These are phyloP conservation scores for Drepana arcuata DNA, from an alignment of 1,140 invertebrate genomes.

Conservation along the genomic window DNA sequence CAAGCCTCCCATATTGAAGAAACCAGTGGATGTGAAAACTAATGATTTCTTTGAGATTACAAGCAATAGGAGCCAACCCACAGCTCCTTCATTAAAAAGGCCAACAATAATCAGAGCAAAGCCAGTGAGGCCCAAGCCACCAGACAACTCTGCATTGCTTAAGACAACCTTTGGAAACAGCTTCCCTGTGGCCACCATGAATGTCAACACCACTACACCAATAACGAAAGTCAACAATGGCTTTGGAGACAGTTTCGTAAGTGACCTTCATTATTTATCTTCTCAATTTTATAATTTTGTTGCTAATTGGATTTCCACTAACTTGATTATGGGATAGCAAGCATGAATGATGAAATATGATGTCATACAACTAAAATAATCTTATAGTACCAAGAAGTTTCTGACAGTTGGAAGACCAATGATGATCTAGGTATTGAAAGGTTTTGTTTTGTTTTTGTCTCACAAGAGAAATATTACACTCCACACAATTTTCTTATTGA, in stretches of 20 bases:
- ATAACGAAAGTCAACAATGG: constrained; percentile 49
- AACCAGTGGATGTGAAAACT: constrained; percentile 31
- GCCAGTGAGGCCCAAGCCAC: constrained; percentile 83
- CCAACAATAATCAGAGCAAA: constrained; percentile 81
- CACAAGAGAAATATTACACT: too few relatives aligned
- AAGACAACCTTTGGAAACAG: constrained; percentile 47
- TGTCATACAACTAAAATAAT: too few relatives aligned
- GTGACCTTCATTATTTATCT: constrained; percentile 16
- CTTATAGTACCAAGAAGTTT: too few relatives aligned
- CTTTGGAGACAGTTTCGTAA: constrained; percentile 48
- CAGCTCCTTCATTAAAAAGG: constrained; percentile 60
- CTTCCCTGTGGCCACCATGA: constrained; percentile 50
- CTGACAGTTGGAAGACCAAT: too few relatives aligned
- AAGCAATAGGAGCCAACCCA: constrained; percentile 57
- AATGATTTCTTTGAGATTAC: constrained; percentile 48
- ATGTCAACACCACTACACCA: constrained; percentile 51
- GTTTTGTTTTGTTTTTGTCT: too few relatives aligned
- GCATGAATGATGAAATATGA: too few relatives aligned
- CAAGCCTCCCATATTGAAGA: constrained; percentile 43
- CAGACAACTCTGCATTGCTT: constrained; percentile 62
- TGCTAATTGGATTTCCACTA: too few relatives aligned
- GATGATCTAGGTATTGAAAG: too few relatives aligned
- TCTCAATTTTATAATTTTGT: too few relatives aligned
- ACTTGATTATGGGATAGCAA: too few relatives aligned
- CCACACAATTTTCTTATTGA: too few relatives aligned